Percentiles rank a stretch among this genome's conserved stretches.
phyloP scores from a whole-genome alignment of 2,888 invertebrate species.

The Tetragonisca angustula region DNA sequence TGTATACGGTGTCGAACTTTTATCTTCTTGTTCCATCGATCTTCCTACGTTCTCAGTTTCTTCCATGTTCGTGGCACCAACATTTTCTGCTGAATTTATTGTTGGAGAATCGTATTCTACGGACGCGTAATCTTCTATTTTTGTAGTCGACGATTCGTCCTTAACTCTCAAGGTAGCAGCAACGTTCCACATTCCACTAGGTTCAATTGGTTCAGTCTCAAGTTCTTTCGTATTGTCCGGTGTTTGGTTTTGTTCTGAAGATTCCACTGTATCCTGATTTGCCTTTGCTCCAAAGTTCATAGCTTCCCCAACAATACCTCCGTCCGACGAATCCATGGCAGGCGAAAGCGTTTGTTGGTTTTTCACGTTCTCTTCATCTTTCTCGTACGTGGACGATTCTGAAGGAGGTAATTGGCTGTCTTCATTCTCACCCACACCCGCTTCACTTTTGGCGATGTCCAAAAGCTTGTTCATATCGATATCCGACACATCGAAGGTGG shows the following conservation, averaged over 20 bases:
- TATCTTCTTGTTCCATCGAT: neutral
- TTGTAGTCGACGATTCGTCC: neutral
- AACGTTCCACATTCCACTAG: neutral
- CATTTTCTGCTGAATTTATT: neutral
- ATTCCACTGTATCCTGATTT: neutral
- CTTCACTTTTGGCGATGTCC: conserved; percentile 20
- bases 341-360: neutral
- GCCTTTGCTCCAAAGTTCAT: neutral
- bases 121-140: neutral
- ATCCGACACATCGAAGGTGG: neutral
- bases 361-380: neutral
- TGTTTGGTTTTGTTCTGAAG: neutral
- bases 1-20: too few species aligned
- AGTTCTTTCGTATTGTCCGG: neutral
- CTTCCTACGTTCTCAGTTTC: neutral
- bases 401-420: neutral
- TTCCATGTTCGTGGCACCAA: neutral
- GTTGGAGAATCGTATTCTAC: neutral
- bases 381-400: neutral
- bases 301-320: neutral
- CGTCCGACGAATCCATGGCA: neutral
- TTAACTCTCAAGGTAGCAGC: neutral
- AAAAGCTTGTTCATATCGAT: conserved; percentile 29
- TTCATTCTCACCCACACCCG: neutral
- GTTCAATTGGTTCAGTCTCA: neutral